A percentile compares a stretch with the other conserved stretches of the same genome.
Evolutionary conservation across 2,888 invertebrate genomes (phyloP).

Genomic region (Scaptodrosophila latifasciaeformis): DNA sequence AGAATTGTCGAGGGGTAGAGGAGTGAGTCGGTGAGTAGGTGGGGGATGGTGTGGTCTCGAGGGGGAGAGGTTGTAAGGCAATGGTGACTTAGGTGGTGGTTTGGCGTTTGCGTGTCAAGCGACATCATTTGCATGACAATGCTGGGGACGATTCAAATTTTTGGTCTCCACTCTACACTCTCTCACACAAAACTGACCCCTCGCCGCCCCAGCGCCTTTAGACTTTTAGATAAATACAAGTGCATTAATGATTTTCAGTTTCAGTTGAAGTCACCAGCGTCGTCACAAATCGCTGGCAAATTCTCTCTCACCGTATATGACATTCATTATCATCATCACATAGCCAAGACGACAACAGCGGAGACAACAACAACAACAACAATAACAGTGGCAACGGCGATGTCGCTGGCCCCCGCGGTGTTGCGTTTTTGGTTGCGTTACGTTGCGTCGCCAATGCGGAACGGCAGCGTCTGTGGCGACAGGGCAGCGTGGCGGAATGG

Average conservation of each 20-base stretch:
- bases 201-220: slow-evolving; percentile 47
- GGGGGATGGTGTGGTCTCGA: background rate
- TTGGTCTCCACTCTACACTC: slow-evolving; percentile 43
- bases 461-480: slow-evolving; percentile 33
- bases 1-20: too few species aligned
- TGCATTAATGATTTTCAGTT: slow-evolving; percentile 48
- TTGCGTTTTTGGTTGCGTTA: slow-evolving; percentile 34
- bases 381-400: slow-evolving; percentile 5
- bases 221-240: slow-evolving; percentile 34
- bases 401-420: slow-evolving; percentile 6
- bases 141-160: slow-evolving; percentile 69
- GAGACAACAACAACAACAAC: slow-evolving; percentile 15
- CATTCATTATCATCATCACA: slow-evolving; percentile 52
- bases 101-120: slow-evolving; percentile 72
- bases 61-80: too few species aligned
- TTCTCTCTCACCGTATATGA: slow-evolving; percentile 43
- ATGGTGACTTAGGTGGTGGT: too few species aligned
- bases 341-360: too few species aligned
- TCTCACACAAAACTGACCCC: slow-evolving; percentile 21
- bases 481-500: slow-evolving; percentile 14
- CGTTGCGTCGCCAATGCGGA: slow-evolving; percentile 60
- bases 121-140: slow-evolving; percentile 75
- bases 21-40: too few species aligned
- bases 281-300: slow-evolving; percentile 48
- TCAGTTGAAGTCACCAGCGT: slow-evolving; percentile 32